phyloP scores from a whole-genome alignment of 2,888 invertebrate species.

The Stenichneumon culpator region DNA sequence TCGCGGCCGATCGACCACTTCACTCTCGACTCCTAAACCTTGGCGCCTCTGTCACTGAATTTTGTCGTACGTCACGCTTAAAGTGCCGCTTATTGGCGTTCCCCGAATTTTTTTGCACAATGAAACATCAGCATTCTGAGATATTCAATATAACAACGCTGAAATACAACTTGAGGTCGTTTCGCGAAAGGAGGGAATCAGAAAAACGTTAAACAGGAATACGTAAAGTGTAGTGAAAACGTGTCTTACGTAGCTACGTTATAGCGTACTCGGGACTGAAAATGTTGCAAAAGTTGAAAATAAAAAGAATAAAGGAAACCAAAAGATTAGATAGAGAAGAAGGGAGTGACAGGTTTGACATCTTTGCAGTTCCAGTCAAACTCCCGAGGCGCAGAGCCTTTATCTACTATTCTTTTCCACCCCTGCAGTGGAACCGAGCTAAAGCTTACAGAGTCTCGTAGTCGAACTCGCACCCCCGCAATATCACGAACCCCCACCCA shows the following conservation, averaged over 20 bases:
- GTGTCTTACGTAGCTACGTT: not conserved
- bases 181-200: slow-evolving; percentile 6
- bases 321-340: slow-evolving; percentile 14
- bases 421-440: slow-evolving; percentile 54
- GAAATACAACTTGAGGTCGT: not conserved
- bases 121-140: slow-evolving; percentile 3
- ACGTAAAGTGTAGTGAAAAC: not conserved
- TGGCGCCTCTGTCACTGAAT: too few species aligned
- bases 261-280: not conserved
- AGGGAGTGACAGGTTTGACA: slow-evolving; percentile 43
- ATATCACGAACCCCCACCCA: slow-evolving; percentile 40
- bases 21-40: too few species aligned
- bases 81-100: slow-evolving; percentile 29
- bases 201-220: slow-evolving; percentile 10
- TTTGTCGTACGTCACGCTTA: slow-evolving; percentile 33
- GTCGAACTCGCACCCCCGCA: slow-evolving; percentile 69
- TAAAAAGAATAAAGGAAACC: slow-evolving; percentile 25
- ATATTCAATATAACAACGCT: not conserved
- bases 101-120: slow-evolving; percentile 46
- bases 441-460: slow-evolving; percentile 46
- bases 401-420: slow-evolving; percentile 46
- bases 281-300: not conserved
- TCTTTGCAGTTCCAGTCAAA: slow-evolving; percentile 47
- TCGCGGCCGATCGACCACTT: too few species aligned
- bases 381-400: slow-evolving; percentile 41